A percentile compares a stretch with the other conserved stretches of the same genome.
Evolutionary conservation across 2,888 invertebrate genomes (phyloP).

Genomic region (Cynaeus angustus): DNA sequence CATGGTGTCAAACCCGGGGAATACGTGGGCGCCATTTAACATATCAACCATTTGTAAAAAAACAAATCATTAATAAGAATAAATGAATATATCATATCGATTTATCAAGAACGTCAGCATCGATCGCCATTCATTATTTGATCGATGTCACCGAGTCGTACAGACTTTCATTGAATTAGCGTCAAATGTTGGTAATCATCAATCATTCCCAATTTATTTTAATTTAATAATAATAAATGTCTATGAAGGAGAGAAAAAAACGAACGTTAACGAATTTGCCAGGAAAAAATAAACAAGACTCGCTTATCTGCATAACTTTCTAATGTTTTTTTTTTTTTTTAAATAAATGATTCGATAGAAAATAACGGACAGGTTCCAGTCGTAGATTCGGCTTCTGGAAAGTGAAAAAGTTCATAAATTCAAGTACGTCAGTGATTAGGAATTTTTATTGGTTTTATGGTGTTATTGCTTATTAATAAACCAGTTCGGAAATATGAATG

Average conservation of each 20-base stretch:
- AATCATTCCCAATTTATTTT: constrained; percentile 35
- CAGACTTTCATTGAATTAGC: constrained; percentile 18
- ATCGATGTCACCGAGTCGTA: constrained; percentile 10
- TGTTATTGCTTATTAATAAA: not conserved
- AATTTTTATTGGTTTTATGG: constrained; percentile 15
- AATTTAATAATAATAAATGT: constrained; percentile 26
- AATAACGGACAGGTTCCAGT: constrained; percentile 13
- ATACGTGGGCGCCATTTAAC: no score
- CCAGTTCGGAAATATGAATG: not conserved
- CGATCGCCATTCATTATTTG: constrained; percentile 5
- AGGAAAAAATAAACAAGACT: constrained; percentile 29
- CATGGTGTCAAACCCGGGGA: no score
- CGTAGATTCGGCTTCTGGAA: constrained; percentile 13
- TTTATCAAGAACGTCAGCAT: constrained; percentile 3
- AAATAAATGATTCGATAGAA: constrained; percentile 11
- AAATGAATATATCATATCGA: constrained; percentile 12
- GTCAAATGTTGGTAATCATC: constrained; percentile 15
- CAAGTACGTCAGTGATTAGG: constrained; percentile 2
- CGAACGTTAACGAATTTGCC: constrained; percentile 17
- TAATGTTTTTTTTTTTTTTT: constrained; percentile 31
- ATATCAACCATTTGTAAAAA: constrained; percentile 3
- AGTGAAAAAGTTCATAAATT: constrained; percentile 27
- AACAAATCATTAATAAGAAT: constrained; percentile 24
- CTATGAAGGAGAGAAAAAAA: not conserved
- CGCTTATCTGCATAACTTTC: constrained; percentile 40